Evolutionary conservation across 2,797 vertebrate genomes (phyloP).

Genomic region (Gallinago stenura): DNA sequence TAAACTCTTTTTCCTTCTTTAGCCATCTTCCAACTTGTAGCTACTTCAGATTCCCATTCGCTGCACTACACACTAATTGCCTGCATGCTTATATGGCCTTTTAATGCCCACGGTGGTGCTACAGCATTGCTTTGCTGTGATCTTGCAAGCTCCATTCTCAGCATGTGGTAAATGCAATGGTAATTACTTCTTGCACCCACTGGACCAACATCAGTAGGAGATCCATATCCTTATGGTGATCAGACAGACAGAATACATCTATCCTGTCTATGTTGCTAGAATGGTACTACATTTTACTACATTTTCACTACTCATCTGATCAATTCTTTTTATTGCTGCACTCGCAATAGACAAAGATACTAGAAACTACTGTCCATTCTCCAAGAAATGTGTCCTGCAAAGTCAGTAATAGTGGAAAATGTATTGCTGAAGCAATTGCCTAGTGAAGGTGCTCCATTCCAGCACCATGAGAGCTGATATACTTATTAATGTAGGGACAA

Average conservation of each 20-base stretch:
- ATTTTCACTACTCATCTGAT: background rate
- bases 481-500: background rate
- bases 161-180: background rate
- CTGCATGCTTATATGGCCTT: background rate
- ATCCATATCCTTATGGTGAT: background rate
- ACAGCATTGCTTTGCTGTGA: background rate
- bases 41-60: background rate
- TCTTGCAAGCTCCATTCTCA: background rate
- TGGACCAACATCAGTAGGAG: background rate
- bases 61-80: background rate
- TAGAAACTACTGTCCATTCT: background rate
- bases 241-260: background rate
- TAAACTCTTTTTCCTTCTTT: background rate
- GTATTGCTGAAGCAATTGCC: background rate
- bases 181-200: background rate
- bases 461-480: background rate
- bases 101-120: background rate
- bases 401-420: background rate
- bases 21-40: background rate
- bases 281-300: background rate
- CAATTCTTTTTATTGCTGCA: background rate
- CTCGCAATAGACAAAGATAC: background rate
- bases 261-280: background rate
- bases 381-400: background rate
- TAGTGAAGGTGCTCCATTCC: background rate